phyloP scores from a whole-genome alignment of 2,797 vertebrate genomes.

The Channa striata region DNA sequence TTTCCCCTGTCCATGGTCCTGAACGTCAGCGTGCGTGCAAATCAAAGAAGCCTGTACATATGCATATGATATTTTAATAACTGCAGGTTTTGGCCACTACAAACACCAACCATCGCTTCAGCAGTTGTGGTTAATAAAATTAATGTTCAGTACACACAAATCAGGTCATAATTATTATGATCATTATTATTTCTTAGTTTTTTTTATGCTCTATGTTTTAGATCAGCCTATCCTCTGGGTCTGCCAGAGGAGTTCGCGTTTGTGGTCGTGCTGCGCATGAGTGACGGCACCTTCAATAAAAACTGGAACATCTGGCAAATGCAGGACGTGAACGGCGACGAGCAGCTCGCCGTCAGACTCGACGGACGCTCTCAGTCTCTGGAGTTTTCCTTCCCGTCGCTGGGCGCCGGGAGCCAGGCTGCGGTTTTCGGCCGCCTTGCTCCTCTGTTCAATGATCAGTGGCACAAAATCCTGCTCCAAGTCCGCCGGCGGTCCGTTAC shows the following conservation, averaged over 20 bases:
- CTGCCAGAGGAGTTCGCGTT: slow-evolving; percentile 91
- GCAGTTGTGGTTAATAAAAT: neutral
- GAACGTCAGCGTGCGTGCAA: slow-evolving; percentile 62
- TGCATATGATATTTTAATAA: no score
- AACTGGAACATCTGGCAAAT: slow-evolving; percentile 94
- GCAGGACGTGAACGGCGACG: slow-evolving; percentile 85
- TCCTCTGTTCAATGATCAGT: slow-evolving; percentile 89
- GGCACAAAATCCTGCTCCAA: slow-evolving; percentile 89
- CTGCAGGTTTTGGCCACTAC: neutral
- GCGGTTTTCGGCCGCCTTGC: slow-evolving; percentile 83
- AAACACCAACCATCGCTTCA: neutral
- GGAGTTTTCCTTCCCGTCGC: slow-evolving; percentile 87
- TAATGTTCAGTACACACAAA: neutral
- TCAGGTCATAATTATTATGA: no score
- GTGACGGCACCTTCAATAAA: slow-evolving; percentile 83
- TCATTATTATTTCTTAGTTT: no score
- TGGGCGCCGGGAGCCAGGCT: slow-evolving; percentile 77
- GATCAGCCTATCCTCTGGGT: slow-evolving; percentile 87
- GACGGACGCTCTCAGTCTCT: slow-evolving; percentile 87
- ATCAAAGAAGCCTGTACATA: no score
- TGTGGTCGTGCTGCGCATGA: slow-evolving; percentile 89
- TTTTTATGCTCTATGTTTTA: slow-evolving; percentile 59
- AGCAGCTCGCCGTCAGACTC: slow-evolving; percentile 89
- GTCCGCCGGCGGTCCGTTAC: slow-evolving; percentile 83
- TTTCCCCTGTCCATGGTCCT: slow-evolving; percentile 85